Evolutionary conservation across 2,113 vertebrate genomes (phyloP), one percentile per base, ranked within the genome.

Genomic region (Pterocles orientalis): DNA sequence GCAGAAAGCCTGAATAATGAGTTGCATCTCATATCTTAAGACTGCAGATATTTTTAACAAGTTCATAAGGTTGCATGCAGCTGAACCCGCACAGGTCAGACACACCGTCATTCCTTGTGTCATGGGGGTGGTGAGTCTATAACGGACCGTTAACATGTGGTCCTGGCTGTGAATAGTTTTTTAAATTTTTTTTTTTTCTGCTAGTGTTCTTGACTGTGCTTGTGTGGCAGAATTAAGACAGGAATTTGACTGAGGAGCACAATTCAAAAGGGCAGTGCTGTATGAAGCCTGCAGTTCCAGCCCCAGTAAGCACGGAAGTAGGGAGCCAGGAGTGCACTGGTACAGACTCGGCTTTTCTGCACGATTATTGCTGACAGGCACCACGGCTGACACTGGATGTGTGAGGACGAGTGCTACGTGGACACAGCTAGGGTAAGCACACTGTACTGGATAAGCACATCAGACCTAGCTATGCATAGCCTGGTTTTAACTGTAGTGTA

Each of bases 1-100:
- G 77, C 8, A 65, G 70, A 81, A 87, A 92, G 62, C 58, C 94
- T 75, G 81, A 85, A 18, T 84, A 73, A 87, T 70, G 85, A 71
- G 64, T 45, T 66, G 71, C 50, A 91, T 68, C 57, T 76, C 25
- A 1, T 61, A 33, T 84, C 83, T 90, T 50, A 72, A 69, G 83
- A 56, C 69, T 28, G 82, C 61, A 82, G 90, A 47, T 82, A 90
- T 93, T 92, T 93, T 76, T 65, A 72, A 65, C 0, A 1, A 60
- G 82, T 86, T 70, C 50, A 13, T 15, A 10, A 62, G 66, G 73
- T 6, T 61, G 48, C 36, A 70, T 0, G 1, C 51, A 86, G 65
- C 33, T 23, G 57, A 93, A 78, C 51, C 61, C 2, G 6, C 51
- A 29, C 53, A 8, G 71, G 92, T 71, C 93, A 90, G 64, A 34